Base-by-base conservation (phyloP, 2,797 vertebrate species). In the Hydrophis major region DNA sequence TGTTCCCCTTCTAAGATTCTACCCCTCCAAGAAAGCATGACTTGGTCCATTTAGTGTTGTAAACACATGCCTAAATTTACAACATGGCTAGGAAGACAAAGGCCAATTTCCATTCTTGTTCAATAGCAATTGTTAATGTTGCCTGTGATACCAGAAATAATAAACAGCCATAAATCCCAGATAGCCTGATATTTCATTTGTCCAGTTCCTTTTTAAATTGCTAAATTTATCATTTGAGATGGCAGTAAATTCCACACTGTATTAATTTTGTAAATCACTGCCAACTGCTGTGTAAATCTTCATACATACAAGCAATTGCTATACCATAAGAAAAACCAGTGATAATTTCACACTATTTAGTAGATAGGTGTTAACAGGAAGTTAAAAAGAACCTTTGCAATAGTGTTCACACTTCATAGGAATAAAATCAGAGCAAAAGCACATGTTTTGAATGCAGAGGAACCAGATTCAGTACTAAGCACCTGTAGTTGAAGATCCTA, bases 1-100 rank as follows among this genome's bases (percentile, higher is more conserved):
- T 92, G 94, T 96, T 95, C 93, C 96, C 98, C 98, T 27, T 93
- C 97, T 97, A 96, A 95, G 97, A 92, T 92, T 96, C 96, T 96
- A 96, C 96, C 87, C 78, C 94, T 95, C 42, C 42, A 74, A 97
- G 28, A 66, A n/a, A 63, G 98, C n/a, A 37, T 97, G 96, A 97
- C 96, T 96, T 95, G 94, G 94, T 93, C 95, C 94, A 96, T 93
- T 94, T 94, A 94, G 83, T 96, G 37, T 96, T 97, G 95, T 6
- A 32, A n/a, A 25, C 32, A 74, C 16, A 74, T 37, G 32, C 16
- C 7, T 37, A 74, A 20, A 20, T 74, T 74, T 74, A 74, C 32
- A 69, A 69, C 66, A 74, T 37, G 32, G 32, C 16, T 37, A 37
- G 32, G 32, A 20, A 6, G 6, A 20, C 32, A 69, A 69, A 69